Conservation (phyloP, 2,888 invertebrate species). For the Polydrusus pterygomalis region DNA sequence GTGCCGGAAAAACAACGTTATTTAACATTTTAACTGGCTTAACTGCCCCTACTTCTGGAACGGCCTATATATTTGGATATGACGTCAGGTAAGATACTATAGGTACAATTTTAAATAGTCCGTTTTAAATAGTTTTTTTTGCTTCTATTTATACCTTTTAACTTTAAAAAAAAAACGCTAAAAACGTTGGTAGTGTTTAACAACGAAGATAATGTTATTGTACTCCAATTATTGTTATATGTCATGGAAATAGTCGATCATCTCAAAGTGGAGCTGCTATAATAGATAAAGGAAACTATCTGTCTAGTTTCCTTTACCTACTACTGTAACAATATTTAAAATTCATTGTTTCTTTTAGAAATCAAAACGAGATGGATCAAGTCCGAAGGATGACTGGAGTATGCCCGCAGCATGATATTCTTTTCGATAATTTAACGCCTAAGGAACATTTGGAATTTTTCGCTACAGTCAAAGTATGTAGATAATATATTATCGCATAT, state of each 20-base stretch:
- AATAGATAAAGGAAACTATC: too few relatives aligned
- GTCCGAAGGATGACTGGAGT: conserved; percentile 89
- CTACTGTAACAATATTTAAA: background rate
- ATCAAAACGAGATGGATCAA: conserved; percentile 84
- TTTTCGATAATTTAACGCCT: conserved; percentile 86
- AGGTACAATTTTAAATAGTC: too few relatives aligned
- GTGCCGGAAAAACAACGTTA: conserved; percentile 90
- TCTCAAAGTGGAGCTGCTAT: too few relatives aligned
- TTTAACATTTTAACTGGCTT: conserved; percentile 90
- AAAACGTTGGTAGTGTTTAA: too few relatives aligned
- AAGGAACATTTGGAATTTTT: conserved; percentile 88
- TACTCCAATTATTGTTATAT: too few relatives aligned
- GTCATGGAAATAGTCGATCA: too few relatives aligned
- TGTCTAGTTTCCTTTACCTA: too few relatives aligned
- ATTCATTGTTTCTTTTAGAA: conserved; percentile 69
- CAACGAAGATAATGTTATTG: too few relatives aligned
- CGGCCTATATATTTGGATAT: conserved; percentile 84
- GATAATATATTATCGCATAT: background rate
- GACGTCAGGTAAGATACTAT: conserved; percentile 77
- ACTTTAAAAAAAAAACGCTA: too few relatives aligned
- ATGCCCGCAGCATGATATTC: conserved; percentile 90
- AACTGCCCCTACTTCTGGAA: conserved; percentile 83
- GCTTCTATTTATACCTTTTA: background rate
- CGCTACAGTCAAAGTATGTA: conserved; percentile 83
- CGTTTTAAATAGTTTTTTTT: too few relatives aligned